Base-by-base conservation (phyloP, 2,797 vertebrate genomes). In the Chiroxiphia lanceolata region DNA sequence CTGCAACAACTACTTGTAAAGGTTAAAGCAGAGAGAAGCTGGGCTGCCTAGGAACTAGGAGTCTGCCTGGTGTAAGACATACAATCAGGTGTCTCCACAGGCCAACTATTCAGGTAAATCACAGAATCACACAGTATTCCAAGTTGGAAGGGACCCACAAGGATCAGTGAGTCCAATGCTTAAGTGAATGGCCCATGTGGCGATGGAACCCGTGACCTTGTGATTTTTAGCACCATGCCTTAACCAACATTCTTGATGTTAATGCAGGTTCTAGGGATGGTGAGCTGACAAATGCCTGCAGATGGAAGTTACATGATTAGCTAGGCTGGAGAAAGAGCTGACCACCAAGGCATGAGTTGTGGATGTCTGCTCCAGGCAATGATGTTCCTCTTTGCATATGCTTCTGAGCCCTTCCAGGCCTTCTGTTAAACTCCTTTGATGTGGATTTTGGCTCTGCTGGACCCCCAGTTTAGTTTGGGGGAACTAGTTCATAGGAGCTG, bases 291-390 rank as follows among this genome's bases (percentile, higher is more conserved):
- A 64, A 88, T 38, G 38, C 42, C 42, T 20, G 53, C 50, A 68
- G 81, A n/a, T 0, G 0, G 61, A 60, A 81, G 61, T 38, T 17
- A 20, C 3, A 31, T 65, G 22, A 45, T 88, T 78, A 83, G 57
- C 29, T 48, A 48, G 29, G 17, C 61, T 31, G 38, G 33, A 79
- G 51, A 59, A n/a, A 77, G 59, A 71, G 51, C 50, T 47, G 84
- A 15, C 36, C 53, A 60, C 60, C 48, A 45, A 45, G 38, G 38
- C 0, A 0, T 29, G 56, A 91, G 51, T 26, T 34, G 34, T 0
- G 0, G 40, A 31, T 47, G 14, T 56, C 44, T 0, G 0, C 44
- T 75, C 17, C 33, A 10, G 34, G 26, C 4, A 27, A 22, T 7
- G 34, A 10, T n/a, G 21, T 36, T 92, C 14, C 25, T 54, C 79